Evolutionary conservation across 2,113 vertebrate species (phyloP), one percentile per base, ranked within the genome.

Genomic region (Ammodytes dubius): DNA sequence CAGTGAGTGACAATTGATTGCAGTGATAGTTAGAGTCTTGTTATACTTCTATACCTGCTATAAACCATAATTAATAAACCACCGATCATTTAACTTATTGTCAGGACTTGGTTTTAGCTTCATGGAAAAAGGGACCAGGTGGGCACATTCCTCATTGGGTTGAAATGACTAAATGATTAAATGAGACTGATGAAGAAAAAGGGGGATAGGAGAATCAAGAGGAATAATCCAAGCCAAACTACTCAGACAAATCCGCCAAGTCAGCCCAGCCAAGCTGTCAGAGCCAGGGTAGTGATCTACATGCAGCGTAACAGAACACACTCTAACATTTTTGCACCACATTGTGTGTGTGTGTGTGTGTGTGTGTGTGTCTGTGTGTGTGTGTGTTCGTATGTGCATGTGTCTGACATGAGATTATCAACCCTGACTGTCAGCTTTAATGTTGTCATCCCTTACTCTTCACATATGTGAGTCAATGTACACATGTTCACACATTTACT

Each of bases 191-290:
- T 82, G 80, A 87, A 80, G 72, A 76, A 86, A 80, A 77, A 58
- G 37, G 45, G 42, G 61, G 13, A 39, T 43, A 65, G 64, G 70
- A 72, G 74, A 84, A 85, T 82, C 75, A 84, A 66, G 72, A 81
- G 59, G 54, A 63, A 70, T 72, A 79, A 74, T 63, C 2, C 50
- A 70, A 78, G 86, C 80, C 82, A 90, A 89, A 80, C 72, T 57
- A 58, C 72, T 86, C 79, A 56, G 74, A 79, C 6, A 40, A 72
- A 81, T 90, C 70, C n/a, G 89, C 88, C 88, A 90, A 88, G 86
- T 86, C 76, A 71, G 74, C 79, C 82, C 74, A 86, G 86, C 84
- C 88, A 88, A 90, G 85, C 84, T 89, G 86, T 88, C 82, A 83
- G 78, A 68, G 64, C 57, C 85, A 71, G 53, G 11, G 70, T 59